Evolutionary conservation across 1,140 invertebrate species (phyloP), one percentile per base, ranked within the genome.

Genomic region (Conopomorpha cramerella): DNA sequence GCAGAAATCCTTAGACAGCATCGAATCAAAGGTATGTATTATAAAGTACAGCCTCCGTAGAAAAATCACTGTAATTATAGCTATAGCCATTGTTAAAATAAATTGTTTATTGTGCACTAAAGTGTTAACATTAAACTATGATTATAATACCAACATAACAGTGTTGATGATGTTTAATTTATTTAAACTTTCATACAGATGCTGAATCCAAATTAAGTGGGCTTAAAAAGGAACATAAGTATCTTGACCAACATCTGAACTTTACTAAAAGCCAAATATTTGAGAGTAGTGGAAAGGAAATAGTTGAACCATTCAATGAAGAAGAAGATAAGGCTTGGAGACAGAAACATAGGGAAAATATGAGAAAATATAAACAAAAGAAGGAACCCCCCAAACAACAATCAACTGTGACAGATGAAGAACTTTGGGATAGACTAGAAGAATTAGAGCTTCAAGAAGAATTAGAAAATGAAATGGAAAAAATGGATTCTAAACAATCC

Each of bases 1-100:
- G 87, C 88, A 34, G 59, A 74, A 27, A 51, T 64, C 19, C 82
- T 91, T 36, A 79, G 81, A 34, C 62, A 82, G 34, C 76, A 86
- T 43, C 79, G 87, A 68, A 78, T 87, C 10, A 72, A 79, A 74
- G 76, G 86, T 72, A n/a, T n/a, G n/a, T n/a, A n/a, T n/a, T n/a
- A n/a, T n/a, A n/a, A n/a, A n/a, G n/a, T n/a, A n/a, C n/a, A n/a
- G n/a, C n/a, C n/a, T n/a, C n/a, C n/a, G n/a, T n/a, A n/a, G n/a
- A n/a, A n/a, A n/a, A 53, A n/a, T n/a, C n/a, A n/a, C n/a, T n/a
- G n/a, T n/a, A n/a, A n/a, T n/a, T n/a, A n/a, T n/a, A n/a, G n/a
- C n/a, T n/a, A n/a, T n/a, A n/a, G n/a, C n/a, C n/a, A n/a, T n/a
- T n/a, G n/a, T n/a, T n/a, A n/a, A n/a, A n/a, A n/a, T n/a, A n/a